Evolutionary conservation across 2,797 vertebrate genomes (phyloP).

Genomic region (Garrulus glandarius): DNA sequence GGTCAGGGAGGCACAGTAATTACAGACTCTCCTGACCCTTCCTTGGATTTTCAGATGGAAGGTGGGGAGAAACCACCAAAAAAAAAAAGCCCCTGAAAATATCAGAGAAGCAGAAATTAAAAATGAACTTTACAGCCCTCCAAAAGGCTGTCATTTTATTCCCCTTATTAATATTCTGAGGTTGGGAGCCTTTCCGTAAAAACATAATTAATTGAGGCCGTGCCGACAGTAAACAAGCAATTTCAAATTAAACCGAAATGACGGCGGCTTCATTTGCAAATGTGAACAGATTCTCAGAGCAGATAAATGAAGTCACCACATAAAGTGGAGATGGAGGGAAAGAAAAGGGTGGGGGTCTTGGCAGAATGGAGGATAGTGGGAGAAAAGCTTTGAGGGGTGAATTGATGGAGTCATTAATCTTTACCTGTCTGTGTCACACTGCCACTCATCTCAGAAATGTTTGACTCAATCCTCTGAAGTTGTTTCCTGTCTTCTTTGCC

Average conservation of each 20-base stretch:
- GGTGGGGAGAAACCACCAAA: slow-evolving; percentile 50
- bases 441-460: slow-evolving; percentile 97
- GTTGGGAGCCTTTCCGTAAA: slow-evolving; percentile 99
- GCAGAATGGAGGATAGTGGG: slow-evolving; percentile 56
- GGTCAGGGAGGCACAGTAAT: slow-evolving; percentile 73
- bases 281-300: slow-evolving; percentile 98
- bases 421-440: slow-evolving; percentile 99
- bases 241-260: slow-evolving; percentile 99
- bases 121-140: slow-evolving; percentile 97
- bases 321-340: slow-evolving; percentile 74
- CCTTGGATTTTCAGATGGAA: slow-evolving; percentile 64
- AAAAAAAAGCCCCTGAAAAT: slow-evolving; percentile 72
- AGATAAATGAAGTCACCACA: slow-evolving; percentile 96
- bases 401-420: slow-evolving; percentile 99
- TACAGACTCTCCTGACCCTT: slow-evolving; percentile 77
- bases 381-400: slow-evolving; percentile 87
- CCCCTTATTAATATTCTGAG: slow-evolving; percentile 99
- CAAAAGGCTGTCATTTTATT: slow-evolving; percentile 97
- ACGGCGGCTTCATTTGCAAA: slow-evolving; percentile 99
- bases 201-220: slow-evolving; percentile 99
- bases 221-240: slow-evolving; percentile 99
- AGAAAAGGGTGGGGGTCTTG: slow-evolving; percentile 51
- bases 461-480: slow-evolving; percentile 95
- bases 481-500: slow-evolving; percentile 97
- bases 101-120: slow-evolving; percentile 89